Evolutionary conservation across 2,797 vertebrate genomes (phyloP).

Genomic region (Schizopygopsis malacanthus): DNA sequence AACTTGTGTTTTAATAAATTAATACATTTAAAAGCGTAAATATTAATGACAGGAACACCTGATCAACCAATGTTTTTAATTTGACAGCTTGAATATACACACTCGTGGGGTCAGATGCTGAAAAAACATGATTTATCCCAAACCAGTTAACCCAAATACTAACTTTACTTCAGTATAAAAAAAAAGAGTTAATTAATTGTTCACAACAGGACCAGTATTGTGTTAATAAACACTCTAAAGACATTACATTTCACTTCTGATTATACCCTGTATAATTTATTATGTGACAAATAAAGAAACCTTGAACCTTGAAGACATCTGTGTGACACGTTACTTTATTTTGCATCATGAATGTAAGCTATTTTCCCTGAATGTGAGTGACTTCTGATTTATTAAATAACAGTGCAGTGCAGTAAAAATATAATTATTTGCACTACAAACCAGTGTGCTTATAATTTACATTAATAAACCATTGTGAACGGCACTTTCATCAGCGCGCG

Average conservation of each 20-base stretch:
- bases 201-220: background rate
- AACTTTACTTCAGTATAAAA: background rate
- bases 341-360: background rate
- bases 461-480: too few relatives aligned
- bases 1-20: background rate
- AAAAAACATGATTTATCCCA: background rate
- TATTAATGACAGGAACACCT: background rate
- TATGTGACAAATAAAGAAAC: too few relatives aligned
- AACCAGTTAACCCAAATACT: background rate
- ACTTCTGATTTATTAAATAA: too few relatives aligned
- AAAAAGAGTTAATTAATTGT: background rate
- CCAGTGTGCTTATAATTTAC: too few relatives aligned
- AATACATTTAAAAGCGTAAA: background rate
- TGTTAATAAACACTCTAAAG: background rate
- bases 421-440: background rate
- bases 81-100: background rate
- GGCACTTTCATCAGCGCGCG: background rate
- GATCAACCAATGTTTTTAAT: background rate
- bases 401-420: too few relatives aligned
- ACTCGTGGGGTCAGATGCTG: background rate
- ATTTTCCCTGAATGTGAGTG: background rate
- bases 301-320: too few relatives aligned
- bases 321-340: background rate
- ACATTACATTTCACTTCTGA: too few relatives aligned
- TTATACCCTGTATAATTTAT: too few relatives aligned